phyloP scores from a whole-genome alignment of 64 coral and sea anemone genomes.

The Platygyra sinensis region DNA sequence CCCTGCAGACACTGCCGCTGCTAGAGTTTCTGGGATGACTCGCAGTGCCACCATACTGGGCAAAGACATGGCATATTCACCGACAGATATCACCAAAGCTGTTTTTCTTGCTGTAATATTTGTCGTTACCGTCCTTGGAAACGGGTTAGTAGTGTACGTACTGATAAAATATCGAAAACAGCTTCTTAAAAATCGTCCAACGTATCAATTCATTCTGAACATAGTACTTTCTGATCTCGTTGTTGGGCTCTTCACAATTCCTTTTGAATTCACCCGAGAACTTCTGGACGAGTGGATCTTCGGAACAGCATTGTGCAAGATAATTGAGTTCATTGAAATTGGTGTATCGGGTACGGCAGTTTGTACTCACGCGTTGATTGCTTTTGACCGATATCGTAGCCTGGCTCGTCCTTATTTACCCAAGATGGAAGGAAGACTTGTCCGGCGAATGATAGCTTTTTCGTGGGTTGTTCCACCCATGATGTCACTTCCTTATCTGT shows the following conservation, averaged over 20 bases:
- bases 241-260: slow-evolving; percentile 45
- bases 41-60: neutral
- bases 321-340: slow-evolving; percentile 51
- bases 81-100: neutral
- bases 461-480: slow-evolving; percentile 39
- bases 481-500: slow-evolving; percentile 38
- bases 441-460: slow-evolving; percentile 18
- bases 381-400: slow-evolving; percentile 48
- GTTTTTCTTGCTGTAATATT: neutral
- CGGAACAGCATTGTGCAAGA: slow-evolving; percentile 13
- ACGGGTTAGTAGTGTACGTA: neutral
- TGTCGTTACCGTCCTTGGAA: neutral
- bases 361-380: slow-evolving; percentile 44
- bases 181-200: slow-evolving; percentile 29
- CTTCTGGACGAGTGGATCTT: slow-evolving; percentile 44
- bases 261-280: slow-evolving; percentile 34
- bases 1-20: neutral
- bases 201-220: slow-evolving; percentile 52
- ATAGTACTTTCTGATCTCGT: slow-evolving; percentile 45
- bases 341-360: slow-evolving; percentile 38
- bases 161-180: neutral
- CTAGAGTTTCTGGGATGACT: too few species aligned
- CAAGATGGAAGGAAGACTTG: slow-evolving; percentile 11
- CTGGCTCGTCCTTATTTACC: slow-evolving; percentile 49
- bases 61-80: neutral